phyloP scores from a whole-genome alignment of 2,113 vertebrate species.

The Circaetus cinerascens region DNA sequence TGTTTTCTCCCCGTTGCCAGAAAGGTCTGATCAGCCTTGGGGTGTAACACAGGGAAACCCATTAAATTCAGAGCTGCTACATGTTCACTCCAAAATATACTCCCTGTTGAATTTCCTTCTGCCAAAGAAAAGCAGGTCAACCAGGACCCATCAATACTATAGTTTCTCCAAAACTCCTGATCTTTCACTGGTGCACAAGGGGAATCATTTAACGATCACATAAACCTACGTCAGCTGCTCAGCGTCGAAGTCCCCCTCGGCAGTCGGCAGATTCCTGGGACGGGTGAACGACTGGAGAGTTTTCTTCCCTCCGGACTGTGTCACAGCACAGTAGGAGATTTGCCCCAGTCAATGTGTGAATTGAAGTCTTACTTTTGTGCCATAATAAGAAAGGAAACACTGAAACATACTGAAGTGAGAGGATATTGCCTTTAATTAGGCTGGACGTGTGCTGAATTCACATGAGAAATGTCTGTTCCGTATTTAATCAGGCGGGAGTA shows the following conservation, averaged over 20 bases:
- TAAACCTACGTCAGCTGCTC: not conserved
- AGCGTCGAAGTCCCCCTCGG: rapidly evolving
- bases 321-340: not conserved
- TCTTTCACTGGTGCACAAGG: not conserved
- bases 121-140: not conserved
- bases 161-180: rapidly evolving
- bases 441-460: not conserved
- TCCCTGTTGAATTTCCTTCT: not conserved
- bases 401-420: not conserved
- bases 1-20: not conserved
- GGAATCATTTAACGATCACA: not conserved
- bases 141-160: not conserved
- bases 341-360: rapidly evolving
- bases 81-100: not conserved
- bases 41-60: not conserved
- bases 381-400: not conserved
- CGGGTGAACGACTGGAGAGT: rapidly evolving
- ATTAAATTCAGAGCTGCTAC: not conserved
- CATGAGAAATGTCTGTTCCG: not conserved
- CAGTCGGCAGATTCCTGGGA: not conserved
- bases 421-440: not conserved
- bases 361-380: not conserved
- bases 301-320: rapidly evolving
- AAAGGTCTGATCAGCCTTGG: not conserved
- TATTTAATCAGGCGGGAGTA: not conserved